Evolutionary conservation across 2,113 vertebrate genomes (phyloP).

Genomic region (Paracanthobrama guichenoti): DNA sequence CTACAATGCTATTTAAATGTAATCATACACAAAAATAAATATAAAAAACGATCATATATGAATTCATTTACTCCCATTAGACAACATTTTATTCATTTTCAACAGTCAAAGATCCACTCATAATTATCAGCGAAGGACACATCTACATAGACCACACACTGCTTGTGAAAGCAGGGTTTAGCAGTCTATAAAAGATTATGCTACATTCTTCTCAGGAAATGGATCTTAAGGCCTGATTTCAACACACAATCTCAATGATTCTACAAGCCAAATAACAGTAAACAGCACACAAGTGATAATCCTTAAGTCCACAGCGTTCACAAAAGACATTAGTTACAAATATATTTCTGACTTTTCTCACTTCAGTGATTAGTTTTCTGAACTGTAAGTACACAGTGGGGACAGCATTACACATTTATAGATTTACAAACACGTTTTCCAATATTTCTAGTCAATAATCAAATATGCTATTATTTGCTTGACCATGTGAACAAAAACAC

Average conservation of each 20-base stretch:
- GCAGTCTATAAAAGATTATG: not conserved
- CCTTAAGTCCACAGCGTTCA: not conserved
- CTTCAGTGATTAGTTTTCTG: not conserved
- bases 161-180: not conserved
- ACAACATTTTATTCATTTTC: not conserved
- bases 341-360: not conserved
- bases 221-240: not conserved
- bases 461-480: not conserved
- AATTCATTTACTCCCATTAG: not conserved
- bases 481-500: not conserved
- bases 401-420: not conserved
- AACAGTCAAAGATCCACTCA: not conserved
- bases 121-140: not conserved
- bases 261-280: not conserved
- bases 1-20: not conserved
- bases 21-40: not conserved
- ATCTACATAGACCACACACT: not conserved
- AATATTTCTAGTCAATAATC: not conserved
- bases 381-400: not conserved
- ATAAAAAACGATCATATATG: not conserved
- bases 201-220: not conserved
- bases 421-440: not conserved
- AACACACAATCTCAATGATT: not conserved
- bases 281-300: constrained; percentile 3
- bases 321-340: not conserved